Evolutionary conservation across 2,113 vertebrate genomes (phyloP).

Genomic region (Pionites leucogaster): DNA sequence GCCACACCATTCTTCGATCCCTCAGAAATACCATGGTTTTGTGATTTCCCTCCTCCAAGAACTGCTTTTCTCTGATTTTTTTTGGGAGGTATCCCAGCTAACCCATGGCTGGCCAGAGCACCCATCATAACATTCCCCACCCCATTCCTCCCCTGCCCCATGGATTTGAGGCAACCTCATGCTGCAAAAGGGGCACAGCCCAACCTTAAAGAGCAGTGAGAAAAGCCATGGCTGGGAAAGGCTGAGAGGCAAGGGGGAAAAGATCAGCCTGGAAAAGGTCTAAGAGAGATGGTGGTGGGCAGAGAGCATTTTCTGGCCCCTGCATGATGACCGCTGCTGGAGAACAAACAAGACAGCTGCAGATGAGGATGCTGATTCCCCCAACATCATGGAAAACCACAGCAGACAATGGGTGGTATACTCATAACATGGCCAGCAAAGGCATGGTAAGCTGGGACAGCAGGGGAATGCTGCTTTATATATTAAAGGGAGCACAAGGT

Average conservation of each 20-base stretch:
- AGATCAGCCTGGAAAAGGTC: not conserved
- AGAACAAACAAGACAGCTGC: not conserved
- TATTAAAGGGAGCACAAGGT: not conserved
- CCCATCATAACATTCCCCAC: not conserved
- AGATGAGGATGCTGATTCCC: not conserved
- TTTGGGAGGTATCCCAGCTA: not conserved
- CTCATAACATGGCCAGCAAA: not conserved
- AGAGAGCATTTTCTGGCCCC: not conserved
- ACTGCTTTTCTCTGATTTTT: not conserved
- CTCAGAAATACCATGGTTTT: not conserved
- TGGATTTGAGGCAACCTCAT: not conserved
- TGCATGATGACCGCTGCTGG: not conserved
- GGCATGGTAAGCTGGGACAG: not conserved
- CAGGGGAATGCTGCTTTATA: fast-evolving
- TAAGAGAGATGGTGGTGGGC: not conserved
- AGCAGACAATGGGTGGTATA: fast-evolving
- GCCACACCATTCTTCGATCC: not conserved
- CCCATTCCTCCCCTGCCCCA: not conserved
- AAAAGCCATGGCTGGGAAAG: not conserved
- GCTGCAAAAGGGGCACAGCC: not conserved
- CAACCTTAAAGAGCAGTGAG: not conserved
- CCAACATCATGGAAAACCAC: fast-evolving
- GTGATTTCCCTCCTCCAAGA: not conserved
- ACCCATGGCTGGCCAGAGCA: not conserved
- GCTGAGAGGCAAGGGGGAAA: not conserved